A percentile compares a stretch with the other conserved stretches of the same genome.
phyloP scores from a whole-genome alignment of 2,888 invertebrate genomes.

The Drosophila mulleri region DNA sequence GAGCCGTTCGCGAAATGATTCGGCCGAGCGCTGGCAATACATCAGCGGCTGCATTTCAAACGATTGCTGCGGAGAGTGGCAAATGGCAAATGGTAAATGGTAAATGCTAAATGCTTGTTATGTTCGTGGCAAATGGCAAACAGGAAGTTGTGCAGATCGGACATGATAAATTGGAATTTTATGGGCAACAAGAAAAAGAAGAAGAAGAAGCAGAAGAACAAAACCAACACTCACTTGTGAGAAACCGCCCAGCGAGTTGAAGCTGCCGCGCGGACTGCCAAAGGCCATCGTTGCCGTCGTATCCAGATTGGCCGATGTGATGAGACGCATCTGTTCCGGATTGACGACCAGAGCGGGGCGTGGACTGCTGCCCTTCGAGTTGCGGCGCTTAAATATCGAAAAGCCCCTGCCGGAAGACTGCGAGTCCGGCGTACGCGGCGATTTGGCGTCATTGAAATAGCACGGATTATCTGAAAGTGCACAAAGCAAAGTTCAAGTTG shows the following conservation, averaged over 20 bases:
- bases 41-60: conserved; percentile 82
- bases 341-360: conserved; percentile 66
- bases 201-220: too few species aligned
- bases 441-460: conserved; percentile 85
- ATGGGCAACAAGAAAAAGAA: conserved; percentile 19
- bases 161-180: conserved; percentile 67
- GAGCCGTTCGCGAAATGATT: conserved; percentile 83
- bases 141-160: conserved; percentile 75
- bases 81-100: conserved; percentile 17
- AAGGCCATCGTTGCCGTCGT: conserved; percentile 83
- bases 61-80: conserved; percentile 68
- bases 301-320: conserved; percentile 84
- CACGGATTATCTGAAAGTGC: conserved; percentile 84
- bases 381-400: conserved; percentile 84
- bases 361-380: conserved; percentile 83
- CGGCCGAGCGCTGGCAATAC: conserved; percentile 81
- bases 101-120: conserved; percentile 16
- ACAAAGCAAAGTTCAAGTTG: neutral
- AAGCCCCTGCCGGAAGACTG: conserved; percentile 82
- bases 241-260: conserved; percentile 83
- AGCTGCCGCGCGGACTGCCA: conserved; percentile 84
- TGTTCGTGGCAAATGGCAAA: conserved; percentile 22
- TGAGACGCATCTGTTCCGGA: conserved; percentile 82
- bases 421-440: conserved; percentile 84
- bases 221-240: conserved; percentile 82